Evolutionary conservation across 2,888 invertebrate species (phyloP), one percentile per base, ranked within the genome.

Genomic region (Hyppa rectilinea): DNA sequence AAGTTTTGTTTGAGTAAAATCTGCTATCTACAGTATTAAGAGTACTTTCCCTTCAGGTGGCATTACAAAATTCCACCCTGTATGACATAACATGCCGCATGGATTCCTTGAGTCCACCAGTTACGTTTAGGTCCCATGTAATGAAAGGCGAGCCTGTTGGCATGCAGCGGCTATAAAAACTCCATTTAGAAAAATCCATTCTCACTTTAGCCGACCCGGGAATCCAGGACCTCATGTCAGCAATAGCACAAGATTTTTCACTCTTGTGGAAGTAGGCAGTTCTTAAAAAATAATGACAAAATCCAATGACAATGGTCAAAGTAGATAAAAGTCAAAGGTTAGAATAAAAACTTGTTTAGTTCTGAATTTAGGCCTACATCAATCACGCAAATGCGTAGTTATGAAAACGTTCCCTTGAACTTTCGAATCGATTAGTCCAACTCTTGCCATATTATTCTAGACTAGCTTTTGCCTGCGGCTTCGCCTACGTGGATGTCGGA

Each of bases 371-470:
- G n/a, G 47, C n/a, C 5, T 7, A 43, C 40, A 31, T 20, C 26
- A 70, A 38, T 52, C 29, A 73, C 23, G 36, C 31, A 62, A 74
- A 55, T 50, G 26, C n/a, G 58, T 59, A 52, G 20, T 49, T 36
- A 63, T 59, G 62, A 73, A 58, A 36, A 62, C n/a, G 36, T 31
- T 53, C 38, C 74, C 66, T 79, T 81, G 73, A 82, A 81, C 79
- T 81, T 81, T 77, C 55, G 49, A 68, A 65, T 58, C 55, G 59
- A 74, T 74, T 71, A 50, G 14, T 34, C 38, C 7, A 38, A 69
- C 31, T 65, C 36, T 29, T 60, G 31, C 10, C 26, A 26, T 1
- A 38, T 45, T 56, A 55, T 50, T 60, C 34, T 68, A 17, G n/a
- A 29, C 4, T 12, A 47, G 12, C 47, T 12, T 47, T 17, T 5